These are phyloP conservation scores for Marmota flaviventris DNA, from an alignment of 2,113 vertebrate genomes.

Conservation along the genomic window DNA sequence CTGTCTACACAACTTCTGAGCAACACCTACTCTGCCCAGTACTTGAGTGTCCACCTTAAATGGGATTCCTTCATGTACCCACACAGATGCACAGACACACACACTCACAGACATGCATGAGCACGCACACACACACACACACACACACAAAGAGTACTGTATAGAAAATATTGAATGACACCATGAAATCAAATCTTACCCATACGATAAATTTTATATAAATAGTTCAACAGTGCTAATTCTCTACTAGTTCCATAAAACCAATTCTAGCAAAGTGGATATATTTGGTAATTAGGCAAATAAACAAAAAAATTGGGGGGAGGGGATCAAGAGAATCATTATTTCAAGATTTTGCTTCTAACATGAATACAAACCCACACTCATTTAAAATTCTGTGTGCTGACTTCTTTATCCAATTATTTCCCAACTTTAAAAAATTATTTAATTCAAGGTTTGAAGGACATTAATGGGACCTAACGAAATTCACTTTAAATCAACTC, in stretches of 20 bases:
- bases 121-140: too few relatives aligned
- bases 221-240: slow-evolving; percentile 48
- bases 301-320: not conserved
- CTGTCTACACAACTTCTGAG: too few relatives aligned
- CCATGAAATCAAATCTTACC: slow-evolving; percentile 51
- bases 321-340: not conserved
- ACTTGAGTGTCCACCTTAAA: too few relatives aligned
- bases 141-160: not conserved
- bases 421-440: slow-evolving; percentile 64
- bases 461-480: slow-evolving; percentile 72
- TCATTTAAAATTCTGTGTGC: slow-evolving; percentile 64
- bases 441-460: slow-evolving; percentile 70
- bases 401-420: slow-evolving; percentile 75
- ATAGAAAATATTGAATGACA: slow-evolving; percentile 26
- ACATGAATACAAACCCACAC: slow-evolving; percentile 56
- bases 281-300: slow-evolving; percentile 69
- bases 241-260: slow-evolving; percentile 66
- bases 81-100: too few relatives aligned
- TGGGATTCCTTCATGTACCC: too few relatives aligned
- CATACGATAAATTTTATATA: slow-evolving; percentile 1
- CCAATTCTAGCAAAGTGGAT: slow-evolving; percentile 52
- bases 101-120: too few relatives aligned
- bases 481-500: slow-evolving; percentile 69
- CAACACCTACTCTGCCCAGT: too few relatives aligned
- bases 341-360: slow-evolving; percentile 70